Base-by-base conservation (phyloP, 1,140 invertebrate species). In the Drosophila equinoxialis region DNA sequence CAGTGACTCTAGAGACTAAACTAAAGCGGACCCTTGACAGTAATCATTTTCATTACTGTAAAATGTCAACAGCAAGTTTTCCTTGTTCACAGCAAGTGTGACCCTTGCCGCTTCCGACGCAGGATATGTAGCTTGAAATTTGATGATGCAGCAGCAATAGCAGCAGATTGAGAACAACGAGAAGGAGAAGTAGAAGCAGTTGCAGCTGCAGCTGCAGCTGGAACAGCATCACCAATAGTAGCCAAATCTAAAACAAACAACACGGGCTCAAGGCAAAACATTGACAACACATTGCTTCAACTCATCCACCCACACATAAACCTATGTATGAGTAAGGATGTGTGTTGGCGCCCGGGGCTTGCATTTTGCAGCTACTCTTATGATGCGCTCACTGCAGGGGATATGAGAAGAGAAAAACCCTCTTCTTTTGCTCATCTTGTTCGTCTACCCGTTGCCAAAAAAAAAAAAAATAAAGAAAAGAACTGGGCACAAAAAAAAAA, bases 361-460 rank as follows among this genome's bases (percentile, higher is more conserved):
- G 57, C 83, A 76, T 80, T 80, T 83, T 84, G 67, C 68, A 89
- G 83, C 84, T 89, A 87, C 84, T 89, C 80, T 72, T 78, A 77
- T 79, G 77, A 67, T 66, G 63, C 72, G 71, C 68, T 39, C 72
- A 74, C 68, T 39, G 45, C 51, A 41, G 45, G 64, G n/a, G 57
- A 11, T 59, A 23, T 59, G 30, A 14, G 57, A 59, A 59, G 17
- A 59, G 10, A 55, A 26, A 55, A 59, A 59, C 20, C 30, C 3
- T 37, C 57, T 17, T 33, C 57, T 10, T 20, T 17, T 59, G 33
- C 33, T 20, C 57, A 37, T 51, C 45, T 51, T 51, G n/a, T 39
- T 37, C 37, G 10, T 13, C 45, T 51, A 23, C 45, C 20, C 45
- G 45, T 51, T 51, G 14, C 72, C 65, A 54, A 75, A 75, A 74